These are phyloP conservation scores for Pelosia muscerda DNA, from an alignment of 2,888 invertebrate genomes.

Conservation along the genomic window DNA sequence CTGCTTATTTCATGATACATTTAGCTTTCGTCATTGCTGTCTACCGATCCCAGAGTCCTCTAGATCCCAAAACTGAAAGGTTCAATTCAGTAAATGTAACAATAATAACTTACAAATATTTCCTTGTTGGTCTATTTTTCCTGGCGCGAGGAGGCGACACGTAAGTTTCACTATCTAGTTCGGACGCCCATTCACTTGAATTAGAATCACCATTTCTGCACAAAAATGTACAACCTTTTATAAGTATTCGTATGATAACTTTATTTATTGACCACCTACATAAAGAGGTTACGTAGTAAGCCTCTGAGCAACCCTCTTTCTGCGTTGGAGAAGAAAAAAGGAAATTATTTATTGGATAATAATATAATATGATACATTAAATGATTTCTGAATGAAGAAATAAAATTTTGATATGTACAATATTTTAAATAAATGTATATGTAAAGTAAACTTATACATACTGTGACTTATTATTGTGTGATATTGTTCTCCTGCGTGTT, in stretches of 20 bases:
- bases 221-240: slow-evolving; percentile 6
- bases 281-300: no score
- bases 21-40: no score
- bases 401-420: no score
- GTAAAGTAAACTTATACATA: slow-evolving; percentile 17
- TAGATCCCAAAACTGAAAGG: no score
- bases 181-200: slow-evolving; percentile 72
- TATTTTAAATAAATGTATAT: background rate
- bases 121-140: slow-evolving; percentile 57
- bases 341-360: no score
- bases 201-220: slow-evolving; percentile 50
- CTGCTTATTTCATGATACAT: no score
- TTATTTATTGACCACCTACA: no score
- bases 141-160: slow-evolving; percentile 70
- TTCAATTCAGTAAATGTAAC: background rate
- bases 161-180: slow-evolving; percentile 61
- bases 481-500: slow-evolving; percentile 40
- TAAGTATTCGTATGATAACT: no score
- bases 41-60: background rate
- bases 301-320: no score
- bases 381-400: no score
- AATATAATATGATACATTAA: no score
- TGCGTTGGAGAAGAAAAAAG: no score
- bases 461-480: slow-evolving; percentile 40
- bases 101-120: slow-evolving; percentile 69